Conservation (phyloP, 1,140 invertebrate genomes). For the Drosophila kepulauana region DNA sequence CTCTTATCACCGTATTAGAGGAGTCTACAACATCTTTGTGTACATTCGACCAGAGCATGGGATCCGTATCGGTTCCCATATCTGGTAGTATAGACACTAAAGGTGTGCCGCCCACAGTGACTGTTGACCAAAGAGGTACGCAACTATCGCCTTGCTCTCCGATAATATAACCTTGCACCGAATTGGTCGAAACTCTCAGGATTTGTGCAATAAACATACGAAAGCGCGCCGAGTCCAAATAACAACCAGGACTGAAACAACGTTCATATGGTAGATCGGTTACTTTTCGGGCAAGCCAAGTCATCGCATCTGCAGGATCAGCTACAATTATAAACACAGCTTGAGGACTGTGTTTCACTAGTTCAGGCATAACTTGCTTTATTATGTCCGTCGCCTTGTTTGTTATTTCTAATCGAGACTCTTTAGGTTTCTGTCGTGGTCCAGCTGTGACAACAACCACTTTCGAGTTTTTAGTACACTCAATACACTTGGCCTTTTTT, state of each 20-base stretch:
- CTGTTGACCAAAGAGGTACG: slow-evolving; percentile 94
- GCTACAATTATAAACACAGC: slow-evolving; percentile 93
- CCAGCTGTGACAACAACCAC: slow-evolving; percentile 29
- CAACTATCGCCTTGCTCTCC: slow-evolving; percentile 92
- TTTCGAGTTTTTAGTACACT: slow-evolving; percentile 32
- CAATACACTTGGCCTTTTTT: background rate
- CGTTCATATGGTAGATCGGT: slow-evolving; percentile 92
- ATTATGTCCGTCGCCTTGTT: slow-evolving; percentile 86
- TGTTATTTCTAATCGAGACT: slow-evolving; percentile 83
- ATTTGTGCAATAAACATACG: slow-evolving; percentile 93
- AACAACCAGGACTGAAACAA: slow-evolving; percentile 94
- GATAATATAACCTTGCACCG: slow-evolving; percentile 94
- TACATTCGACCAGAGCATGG: slow-evolving; percentile 90
- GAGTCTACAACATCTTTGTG: slow-evolving; percentile 91
- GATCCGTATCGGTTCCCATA: slow-evolving; percentile 89
- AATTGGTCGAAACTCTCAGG: slow-evolving; percentile 90
- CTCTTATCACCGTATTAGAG: slow-evolving; percentile 92
- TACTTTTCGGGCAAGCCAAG: slow-evolving; percentile 95
- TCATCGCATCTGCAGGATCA: slow-evolving; percentile 94
- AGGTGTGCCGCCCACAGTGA: slow-evolving; percentile 21
- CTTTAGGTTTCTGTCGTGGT: background rate
- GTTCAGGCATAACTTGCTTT: slow-evolving; percentile 91
- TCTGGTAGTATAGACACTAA: slow-evolving; percentile 90
- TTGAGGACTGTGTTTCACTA: slow-evolving; percentile 93
- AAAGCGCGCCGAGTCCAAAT: slow-evolving; percentile 94